Evolutionary conservation across 37 sponge, comb jelly and placozoan genomes (phyloP).

Genomic region (Eunapius fragilis): DNA sequence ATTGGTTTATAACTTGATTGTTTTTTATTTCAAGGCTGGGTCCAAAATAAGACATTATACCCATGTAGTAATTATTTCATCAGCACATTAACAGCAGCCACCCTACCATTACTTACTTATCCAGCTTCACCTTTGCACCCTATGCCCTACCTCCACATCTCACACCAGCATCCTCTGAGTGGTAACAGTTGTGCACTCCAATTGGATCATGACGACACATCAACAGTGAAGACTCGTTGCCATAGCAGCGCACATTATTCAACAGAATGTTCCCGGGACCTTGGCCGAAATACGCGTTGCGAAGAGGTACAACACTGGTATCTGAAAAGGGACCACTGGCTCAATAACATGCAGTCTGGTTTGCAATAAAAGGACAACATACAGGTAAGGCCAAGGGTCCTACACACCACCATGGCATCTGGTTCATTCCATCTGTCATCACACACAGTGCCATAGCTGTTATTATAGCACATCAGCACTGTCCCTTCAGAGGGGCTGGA

Average conservation of each 20-base stretch:
- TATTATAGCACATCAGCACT: constrained; percentile 37
- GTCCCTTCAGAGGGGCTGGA: constrained; percentile 13
- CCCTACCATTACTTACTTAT: no score
- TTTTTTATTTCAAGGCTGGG: no score
- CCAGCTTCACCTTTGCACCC: not conserved
- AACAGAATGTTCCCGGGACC: constrained; percentile 20
- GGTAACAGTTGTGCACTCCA: constrained; percentile 39
- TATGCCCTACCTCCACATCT: constrained; percentile 9
- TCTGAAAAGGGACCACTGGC: not conserved
- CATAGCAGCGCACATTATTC: constrained; percentile 47
- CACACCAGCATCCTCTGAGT: constrained; percentile 38
- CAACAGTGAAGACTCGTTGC: constrained; percentile 36
- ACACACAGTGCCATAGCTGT: constrained; percentile 46
- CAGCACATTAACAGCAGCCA: no score
- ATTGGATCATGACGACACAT: constrained; percentile 11
- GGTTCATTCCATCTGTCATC: constrained; percentile 47
- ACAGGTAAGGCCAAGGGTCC: constrained; percentile 5
- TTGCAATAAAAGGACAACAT: not conserved
- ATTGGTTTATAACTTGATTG: no score
- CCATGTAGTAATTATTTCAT: no score
- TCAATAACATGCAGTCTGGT: not conserved
- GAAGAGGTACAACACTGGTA: constrained; percentile 2
- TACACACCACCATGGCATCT: constrained; percentile 44
- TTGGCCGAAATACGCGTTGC: constrained; percentile 10
- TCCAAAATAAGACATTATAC: no score